Percentiles rank a stretch among this genome's conserved stretches.
phyloP scores from a whole-genome alignment of 2,797 vertebrate genomes.

The Taeniopygia guttata region DNA sequence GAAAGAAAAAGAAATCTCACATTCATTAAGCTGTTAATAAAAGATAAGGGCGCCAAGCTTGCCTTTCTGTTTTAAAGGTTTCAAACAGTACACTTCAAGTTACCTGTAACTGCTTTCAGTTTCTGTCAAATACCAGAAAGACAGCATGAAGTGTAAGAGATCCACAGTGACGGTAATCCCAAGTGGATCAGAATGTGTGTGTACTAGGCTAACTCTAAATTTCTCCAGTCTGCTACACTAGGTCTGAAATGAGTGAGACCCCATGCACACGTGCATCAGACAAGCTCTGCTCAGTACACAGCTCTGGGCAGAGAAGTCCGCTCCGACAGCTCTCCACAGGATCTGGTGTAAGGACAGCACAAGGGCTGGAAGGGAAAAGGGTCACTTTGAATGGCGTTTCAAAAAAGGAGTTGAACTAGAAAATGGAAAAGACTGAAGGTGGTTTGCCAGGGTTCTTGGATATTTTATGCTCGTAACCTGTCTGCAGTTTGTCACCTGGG shows the following conservation, averaged over 20 bases:
- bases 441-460: background rate
- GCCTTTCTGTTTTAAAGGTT: background rate
- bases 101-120: background rate
- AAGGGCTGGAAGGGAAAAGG: background rate
- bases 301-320: background rate
- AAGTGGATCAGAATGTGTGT: background rate
- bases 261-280: background rate
- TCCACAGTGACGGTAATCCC: background rate
- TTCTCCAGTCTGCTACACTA: background rate
- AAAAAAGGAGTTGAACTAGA: background rate
- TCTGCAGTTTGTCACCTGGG: background rate
- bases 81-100: background rate
- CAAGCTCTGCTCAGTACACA: background rate
- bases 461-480: background rate
- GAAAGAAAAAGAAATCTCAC: background rate
- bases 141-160: background rate
- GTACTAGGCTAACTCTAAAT: background rate
- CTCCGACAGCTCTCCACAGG: background rate
- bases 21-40: background rate
- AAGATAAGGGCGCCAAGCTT: background rate
- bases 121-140: background rate
- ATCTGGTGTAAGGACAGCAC: background rate
- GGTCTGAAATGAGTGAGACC: background rate
- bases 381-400: background rate
- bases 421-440: background rate